Conservation (phyloP, 2,797 vertebrate species). For the Monodelphis domestica region DNA sequence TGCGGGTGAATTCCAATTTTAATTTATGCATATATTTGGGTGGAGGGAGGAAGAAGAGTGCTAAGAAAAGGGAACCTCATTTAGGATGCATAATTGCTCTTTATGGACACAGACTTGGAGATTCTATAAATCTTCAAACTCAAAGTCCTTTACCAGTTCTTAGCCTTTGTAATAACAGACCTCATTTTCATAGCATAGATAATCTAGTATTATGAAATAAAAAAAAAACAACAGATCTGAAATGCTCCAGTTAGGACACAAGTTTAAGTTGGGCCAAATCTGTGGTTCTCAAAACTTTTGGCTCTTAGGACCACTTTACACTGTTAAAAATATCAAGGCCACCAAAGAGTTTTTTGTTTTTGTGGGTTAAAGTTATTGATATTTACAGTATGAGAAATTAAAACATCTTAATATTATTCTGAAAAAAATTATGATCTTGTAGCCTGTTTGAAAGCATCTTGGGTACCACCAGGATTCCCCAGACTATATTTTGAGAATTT, state of each 20-base stretch:
- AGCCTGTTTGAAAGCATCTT: neutral
- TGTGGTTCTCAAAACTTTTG: neutral
- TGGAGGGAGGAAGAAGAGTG: fast-evolving
- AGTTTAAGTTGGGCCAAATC: neutral
- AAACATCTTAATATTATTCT: neutral
- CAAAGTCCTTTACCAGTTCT: neutral
- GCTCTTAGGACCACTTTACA: neutral
- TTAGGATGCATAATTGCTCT: neutral
- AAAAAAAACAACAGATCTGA: neutral
- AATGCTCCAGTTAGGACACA: neutral
- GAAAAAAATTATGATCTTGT: neutral
- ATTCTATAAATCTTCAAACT: neutral
- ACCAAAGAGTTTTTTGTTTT: neutral
- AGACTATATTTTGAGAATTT: neutral
- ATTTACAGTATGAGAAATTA: neutral
- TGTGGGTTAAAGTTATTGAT: neutral
- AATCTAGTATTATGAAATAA: neutral
- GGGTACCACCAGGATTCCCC: neutral
- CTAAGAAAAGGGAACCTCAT: neutral
- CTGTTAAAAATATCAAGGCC: neutral
- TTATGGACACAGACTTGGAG: neutral
- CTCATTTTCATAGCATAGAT: neutral
- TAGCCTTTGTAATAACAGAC: neutral
- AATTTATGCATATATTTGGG: neutral
- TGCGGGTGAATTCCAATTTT: neutral